Evolutionary conservation across 2,113 vertebrate species (phyloP), one percentile per base, ranked within the genome.

Genomic region (Mirza zaza): DNA sequence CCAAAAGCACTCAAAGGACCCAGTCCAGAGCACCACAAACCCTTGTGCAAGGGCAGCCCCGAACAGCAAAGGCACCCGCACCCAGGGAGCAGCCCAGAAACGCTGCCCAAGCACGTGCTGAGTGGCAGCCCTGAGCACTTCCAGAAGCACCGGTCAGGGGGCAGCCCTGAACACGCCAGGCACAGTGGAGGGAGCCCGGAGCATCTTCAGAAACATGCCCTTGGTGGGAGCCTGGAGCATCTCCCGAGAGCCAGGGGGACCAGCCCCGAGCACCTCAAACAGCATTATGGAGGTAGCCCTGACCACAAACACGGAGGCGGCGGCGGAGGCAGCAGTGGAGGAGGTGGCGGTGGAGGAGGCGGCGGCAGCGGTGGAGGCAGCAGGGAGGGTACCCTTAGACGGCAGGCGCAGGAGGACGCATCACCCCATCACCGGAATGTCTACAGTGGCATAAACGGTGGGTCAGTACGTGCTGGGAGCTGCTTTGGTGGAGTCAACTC

Each of bases 401-500:
- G 99, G 98, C 98, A 98, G 93, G 98, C 98, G 8, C 99, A 98
- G 34, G 99, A 99, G n/a, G 99, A 99, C 48, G 67, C 97, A 77
- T 97, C 98, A 50, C 98, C 99, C 68, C 99, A 99, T 98, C 99
- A 99, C 97, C 98, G 99, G 95, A 99, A 98, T 97, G 98, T 99
- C 97, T 99, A 99, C 99, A 99, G 99, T 97, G 99, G 99, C 98
- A 99, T 99, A 99, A 98, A 99, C 89, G 99, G 98, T 99, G 99
- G 97, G 99, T 98, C 97, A 97, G 97, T 96, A 96, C 29, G 94
- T 93, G 91, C 84, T 57, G 92, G 70, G 73, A 57, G 7, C 42
- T 7, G 42, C 42, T 81, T 73, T 90, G 71, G 21, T 75, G 45
- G 63, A 81, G 85, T 57, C 83, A 45, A 6, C 81, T 65, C 75